These are phyloP conservation scores for Saccostrea echinata DNA, from an alignment of 1,140 invertebrate genomes.

Conservation along the genomic window DNA sequence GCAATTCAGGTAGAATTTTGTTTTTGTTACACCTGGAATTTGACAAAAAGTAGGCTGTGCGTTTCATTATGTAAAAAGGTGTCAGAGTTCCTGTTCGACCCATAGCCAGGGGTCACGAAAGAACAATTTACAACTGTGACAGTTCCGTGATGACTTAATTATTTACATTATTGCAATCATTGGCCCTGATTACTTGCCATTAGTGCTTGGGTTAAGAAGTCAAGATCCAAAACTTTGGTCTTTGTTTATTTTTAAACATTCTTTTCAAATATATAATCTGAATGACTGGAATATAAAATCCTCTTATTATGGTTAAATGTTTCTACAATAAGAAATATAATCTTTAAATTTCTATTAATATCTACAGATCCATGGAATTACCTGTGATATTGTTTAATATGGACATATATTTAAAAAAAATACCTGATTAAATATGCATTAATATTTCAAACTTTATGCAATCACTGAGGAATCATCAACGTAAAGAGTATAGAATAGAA, in stretches of 20 bases:
- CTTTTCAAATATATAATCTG: neutral
- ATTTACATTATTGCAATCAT: neutral
- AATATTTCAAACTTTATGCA: neutral
- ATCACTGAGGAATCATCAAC: neutral
- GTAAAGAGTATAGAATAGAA: too few species aligned
- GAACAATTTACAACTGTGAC: neutral
- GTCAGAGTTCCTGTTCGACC: neutral
- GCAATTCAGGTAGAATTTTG: neutral
- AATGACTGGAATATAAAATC: neutral
- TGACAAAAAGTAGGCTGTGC: neutral
- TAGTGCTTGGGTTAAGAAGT: slow-evolving; percentile 1
- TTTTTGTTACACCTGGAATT: slow-evolving; percentile 8
- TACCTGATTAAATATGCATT: neutral
- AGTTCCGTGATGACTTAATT: neutral
- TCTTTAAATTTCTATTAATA: neutral
- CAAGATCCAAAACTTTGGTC: neutral
- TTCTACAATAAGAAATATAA: neutral
- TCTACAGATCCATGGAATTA: neutral
- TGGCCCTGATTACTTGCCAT: neutral
- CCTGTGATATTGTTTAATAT: too few species aligned
- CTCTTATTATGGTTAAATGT: neutral
- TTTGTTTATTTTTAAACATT: neutral
- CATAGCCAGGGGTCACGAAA: neutral
- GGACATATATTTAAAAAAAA: too few species aligned
- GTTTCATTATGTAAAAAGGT: neutral